A percentile compares a stretch with the other conserved stretches of the same genome.
These are phyloP conservation scores for Lottia scabra DNA, from an alignment of 2,888 invertebrate species.

Conservation along the genomic window DNA sequence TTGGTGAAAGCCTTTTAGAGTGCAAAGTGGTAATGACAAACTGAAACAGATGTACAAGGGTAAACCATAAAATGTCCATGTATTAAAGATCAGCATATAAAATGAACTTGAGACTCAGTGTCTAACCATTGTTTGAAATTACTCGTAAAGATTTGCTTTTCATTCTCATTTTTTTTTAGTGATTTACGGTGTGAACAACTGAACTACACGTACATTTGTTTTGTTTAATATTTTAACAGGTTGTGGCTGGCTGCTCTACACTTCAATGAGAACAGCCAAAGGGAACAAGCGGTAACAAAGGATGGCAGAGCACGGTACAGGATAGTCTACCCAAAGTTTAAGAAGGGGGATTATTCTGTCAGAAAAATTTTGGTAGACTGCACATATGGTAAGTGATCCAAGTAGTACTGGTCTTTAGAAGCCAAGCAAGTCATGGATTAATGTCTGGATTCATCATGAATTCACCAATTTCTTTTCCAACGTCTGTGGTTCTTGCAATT, in stretches of 20 bases:
- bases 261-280: conserved; percentile 6
- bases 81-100: too few relatives aligned
- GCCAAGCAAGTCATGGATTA: background rate
- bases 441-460: too few relatives aligned
- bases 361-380: background rate
- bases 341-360: conserved; percentile 10
- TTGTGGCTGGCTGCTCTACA: conserved; percentile 10
- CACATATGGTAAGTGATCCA: conserved; percentile 7
- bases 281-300: background rate
- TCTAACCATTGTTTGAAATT: too few relatives aligned
- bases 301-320: background rate
- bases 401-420: background rate
- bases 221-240: background rate
- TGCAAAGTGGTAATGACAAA: too few relatives aligned
- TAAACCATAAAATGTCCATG: too few relatives aligned
- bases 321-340: conserved; percentile 6
- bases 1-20: too few relatives aligned
- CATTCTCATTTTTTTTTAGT: background rate
- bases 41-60: too few relatives aligned
- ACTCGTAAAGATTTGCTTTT: background rate
- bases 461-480: too few relatives aligned
- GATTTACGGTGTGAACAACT: background rate
- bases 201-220: background rate
- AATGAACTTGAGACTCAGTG: too few relatives aligned
- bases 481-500: too few relatives aligned